Evolutionary conservation across 2,113 vertebrate genomes (phyloP), one percentile per base, ranked within the genome.

Genomic region (Phyllopteryx taeniolatus): DNA sequence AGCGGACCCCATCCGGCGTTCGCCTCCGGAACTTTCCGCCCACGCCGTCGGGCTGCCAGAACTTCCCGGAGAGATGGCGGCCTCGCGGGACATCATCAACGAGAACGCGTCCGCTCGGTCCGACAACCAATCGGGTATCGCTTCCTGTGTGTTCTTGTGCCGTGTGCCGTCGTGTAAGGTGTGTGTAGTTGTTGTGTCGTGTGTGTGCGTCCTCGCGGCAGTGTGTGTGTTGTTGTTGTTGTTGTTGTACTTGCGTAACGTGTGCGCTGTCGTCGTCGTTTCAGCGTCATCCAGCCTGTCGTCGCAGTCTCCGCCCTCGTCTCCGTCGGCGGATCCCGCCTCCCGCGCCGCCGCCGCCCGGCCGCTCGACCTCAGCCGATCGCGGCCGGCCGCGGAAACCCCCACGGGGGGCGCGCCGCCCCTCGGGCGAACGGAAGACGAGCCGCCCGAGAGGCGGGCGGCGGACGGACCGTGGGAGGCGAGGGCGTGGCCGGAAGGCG

Each of bases 211-310:
- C 27, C 27, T 27, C 1, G 27, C 27, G 27, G 27, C 27, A 27
- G 27, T 17, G 14, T 7, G 1, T 57, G 31, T 68, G 27, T 27
- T 1, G 27, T 27, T 1, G 27, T 27, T 1, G 27, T 27, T 1
- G 27, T 27, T 1, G 27, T 27, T 1, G 27, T 27, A 27, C 1
- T 1, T 27, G 27, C 27, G 27, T 27, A 27, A 27, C 27, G 27
- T 27, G 27, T 27, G 27, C 27, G 27, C 27, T 1, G 53, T 75
- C 5, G 13, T 68, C 0, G 43, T 73, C 60, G 67, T 19, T 70
- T 54, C 83, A 93, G 92, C 90, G 0, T 63, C 92, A 73, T 93
- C 91, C 85, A 92, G 91, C 67, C 88, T 92, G n/a, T 92, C 91
- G 59, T 92, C 91, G 13, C 91, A 93, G 85, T 90, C 89, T 59